Conservation (phyloP, 2,113 vertebrate genomes). For the Colius striatus region DNA sequence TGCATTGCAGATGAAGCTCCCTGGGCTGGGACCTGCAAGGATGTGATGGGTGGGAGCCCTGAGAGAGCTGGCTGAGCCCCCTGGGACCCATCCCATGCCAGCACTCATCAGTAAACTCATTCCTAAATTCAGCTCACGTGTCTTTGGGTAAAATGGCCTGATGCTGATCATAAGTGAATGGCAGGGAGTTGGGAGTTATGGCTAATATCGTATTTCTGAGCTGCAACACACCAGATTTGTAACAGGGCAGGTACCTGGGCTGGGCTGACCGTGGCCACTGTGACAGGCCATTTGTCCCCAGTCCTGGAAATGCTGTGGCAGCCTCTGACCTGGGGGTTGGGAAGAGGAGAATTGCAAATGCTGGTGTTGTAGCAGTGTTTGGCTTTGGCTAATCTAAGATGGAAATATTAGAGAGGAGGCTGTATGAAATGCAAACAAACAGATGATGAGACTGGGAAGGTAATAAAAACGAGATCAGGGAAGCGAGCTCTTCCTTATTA, state of each 20-base stretch:
- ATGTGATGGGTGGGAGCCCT: background rate
- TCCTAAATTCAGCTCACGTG: background rate
- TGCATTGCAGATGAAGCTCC: background rate
- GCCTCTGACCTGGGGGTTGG: background rate
- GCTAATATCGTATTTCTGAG: background rate
- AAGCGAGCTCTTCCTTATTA: slow-evolving; percentile 45
- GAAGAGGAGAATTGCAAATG: background rate
- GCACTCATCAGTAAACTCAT: background rate
- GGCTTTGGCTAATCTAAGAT: background rate
- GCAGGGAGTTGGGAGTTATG: background rate
- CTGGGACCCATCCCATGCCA: background rate
- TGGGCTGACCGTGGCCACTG: rapidly evolving
- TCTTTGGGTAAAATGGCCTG: background rate
- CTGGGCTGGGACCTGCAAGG: background rate
- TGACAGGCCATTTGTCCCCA: background rate
- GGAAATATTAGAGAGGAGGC: background rate
- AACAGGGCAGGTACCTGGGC: background rate
- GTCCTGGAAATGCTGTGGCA: background rate
- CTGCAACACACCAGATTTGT: background rate
- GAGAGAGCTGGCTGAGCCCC: background rate
- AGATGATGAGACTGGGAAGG: background rate
- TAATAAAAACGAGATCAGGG: slow-evolving; percentile 54
- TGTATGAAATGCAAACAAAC: slow-evolving; percentile 34
- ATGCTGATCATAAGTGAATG: background rate
- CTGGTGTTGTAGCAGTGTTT: background rate